Conservation (phyloP, 2,113 vertebrate species). For the Phalacrocorax aristotelis region DNA sequence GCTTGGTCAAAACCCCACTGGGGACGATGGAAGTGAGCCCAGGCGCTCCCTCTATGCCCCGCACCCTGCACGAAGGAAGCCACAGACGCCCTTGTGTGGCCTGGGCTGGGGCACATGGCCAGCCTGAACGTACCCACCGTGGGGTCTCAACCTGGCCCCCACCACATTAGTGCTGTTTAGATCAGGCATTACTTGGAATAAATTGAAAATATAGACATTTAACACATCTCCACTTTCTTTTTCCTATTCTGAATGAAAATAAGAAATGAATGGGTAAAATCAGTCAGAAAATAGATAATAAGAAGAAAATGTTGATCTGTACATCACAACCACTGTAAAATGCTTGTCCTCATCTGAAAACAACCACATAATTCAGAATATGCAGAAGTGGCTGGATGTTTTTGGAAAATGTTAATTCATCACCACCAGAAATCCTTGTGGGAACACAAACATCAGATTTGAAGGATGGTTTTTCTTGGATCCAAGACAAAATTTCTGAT, state of each 20-base stretch:
- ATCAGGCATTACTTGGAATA: not conserved
- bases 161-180: not conserved
- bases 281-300: not conserved
- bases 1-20: not conserved
- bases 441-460: not conserved
- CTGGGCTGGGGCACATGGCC: not conserved
- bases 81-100: accelerated
- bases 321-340: not conserved
- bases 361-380: not conserved
- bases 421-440: not conserved
- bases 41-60: accelerated
- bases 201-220: not conserved
- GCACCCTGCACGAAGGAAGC: accelerated
- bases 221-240: not conserved
- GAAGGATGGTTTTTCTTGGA: not conserved
- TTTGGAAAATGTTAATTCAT: not conserved
- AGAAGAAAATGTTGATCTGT: not conserved
- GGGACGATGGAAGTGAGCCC: not conserved
- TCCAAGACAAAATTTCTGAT: not conserved
- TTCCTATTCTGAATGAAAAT: not conserved
- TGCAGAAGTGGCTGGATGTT: not conserved
- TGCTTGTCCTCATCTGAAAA: not conserved
- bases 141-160: not conserved
- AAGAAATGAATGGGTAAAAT: not conserved
- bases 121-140: accelerated